Base-by-base conservation (phyloP, 2,888 invertebrate genomes). In the Rapana venosa region DNA sequence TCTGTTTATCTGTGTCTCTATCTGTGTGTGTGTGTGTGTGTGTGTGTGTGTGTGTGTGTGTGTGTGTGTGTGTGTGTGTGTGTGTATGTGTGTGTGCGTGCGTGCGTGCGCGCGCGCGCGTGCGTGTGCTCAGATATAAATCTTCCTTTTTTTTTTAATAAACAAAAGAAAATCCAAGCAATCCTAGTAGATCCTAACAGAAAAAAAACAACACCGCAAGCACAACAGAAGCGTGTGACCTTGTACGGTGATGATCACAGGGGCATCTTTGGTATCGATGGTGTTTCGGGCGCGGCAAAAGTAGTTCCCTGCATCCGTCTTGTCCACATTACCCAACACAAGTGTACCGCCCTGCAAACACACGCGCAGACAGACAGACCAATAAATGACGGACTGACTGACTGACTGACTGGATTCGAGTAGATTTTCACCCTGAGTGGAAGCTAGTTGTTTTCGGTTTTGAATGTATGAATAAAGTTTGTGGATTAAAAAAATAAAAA, bases 271-370 rank as follows among this genome's bases (percentile, higher is more conserved):
- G 35, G 56, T 61, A 13, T 88, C 91, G 32, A 87, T 32, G 17
- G 87, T 32, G 86, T 91, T 91, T 13, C 22, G 47, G 1, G 90
- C 91, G 2, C 70, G 74, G 30, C 91, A 91, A 56, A 91, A 87
- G 81, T 91, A 91, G 2, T 79, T 91, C 13, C 91, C 91, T 2
- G 87, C 91, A 32, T 91, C 81, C 8, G 84, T 66, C 83, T 88
- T 90, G 36, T 87, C 90, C 58, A 87, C 91, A 13, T 85, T 30
- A 11, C 90, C 91, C 56, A 91, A 85, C 1, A 66, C 74, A 56
- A 91, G 86, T 5, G 35, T 70, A 15, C 26, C 22, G 0, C 90
- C 91, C 86, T 91, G 79, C 35, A 84, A 83, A 66, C 36, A 74
- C 5, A 87, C n/a, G n/a, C n/a, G n/a, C 4, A 47, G 47, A 8